These are phyloP conservation scores for Pelobates cultripes DNA, from an alignment of 2,797 vertebrate species.

Conservation along the genomic window DNA sequence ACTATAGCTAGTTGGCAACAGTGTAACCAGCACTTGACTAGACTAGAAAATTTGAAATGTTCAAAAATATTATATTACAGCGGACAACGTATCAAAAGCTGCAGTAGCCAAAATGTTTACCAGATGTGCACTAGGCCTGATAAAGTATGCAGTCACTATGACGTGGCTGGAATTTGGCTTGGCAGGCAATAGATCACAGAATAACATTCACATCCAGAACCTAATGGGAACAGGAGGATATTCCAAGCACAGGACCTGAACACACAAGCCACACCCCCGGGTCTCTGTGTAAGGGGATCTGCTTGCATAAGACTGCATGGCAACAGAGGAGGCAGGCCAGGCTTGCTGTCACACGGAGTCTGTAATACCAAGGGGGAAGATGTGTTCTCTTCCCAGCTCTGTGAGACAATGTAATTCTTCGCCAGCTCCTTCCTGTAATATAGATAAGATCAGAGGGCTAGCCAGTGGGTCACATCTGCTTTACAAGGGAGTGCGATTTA, in stretches of 20 bases:
- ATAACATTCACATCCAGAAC: slow-evolving; percentile 8
- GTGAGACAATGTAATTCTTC: no score
- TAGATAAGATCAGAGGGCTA: no score
- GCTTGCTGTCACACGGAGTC: background rate
- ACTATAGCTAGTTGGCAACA: no score
- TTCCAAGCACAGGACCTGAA: background rate
- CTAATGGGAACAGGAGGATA: slow-evolving; percentile 32
- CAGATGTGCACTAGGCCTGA: slow-evolving; percentile 11
- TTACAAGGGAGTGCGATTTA: no score
- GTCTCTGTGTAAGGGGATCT: background rate
- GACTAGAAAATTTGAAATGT: no score
- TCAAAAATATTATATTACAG: no score
- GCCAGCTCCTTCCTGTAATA: no score
- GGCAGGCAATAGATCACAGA: slow-evolving; percentile 38
- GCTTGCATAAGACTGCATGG: slow-evolving; percentile 3
- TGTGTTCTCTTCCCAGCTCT: no score
- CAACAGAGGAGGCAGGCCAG: background rate
- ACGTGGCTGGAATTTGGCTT: slow-evolving; percentile 10
- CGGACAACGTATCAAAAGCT: background rate
- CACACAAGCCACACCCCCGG: background rate
- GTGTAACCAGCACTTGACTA: no score
- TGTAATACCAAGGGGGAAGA: no score
- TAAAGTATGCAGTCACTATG: slow-evolving; percentile 4
- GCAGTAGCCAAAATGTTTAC: background rate
- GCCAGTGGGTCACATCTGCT: no score